Percentiles rank a stretch among this genome's conserved stretches.
These are phyloP conservation scores for Lepidochrysops patricia DNA, from an alignment of 2,888 invertebrate genomes.

Conservation along the genomic window DNA sequence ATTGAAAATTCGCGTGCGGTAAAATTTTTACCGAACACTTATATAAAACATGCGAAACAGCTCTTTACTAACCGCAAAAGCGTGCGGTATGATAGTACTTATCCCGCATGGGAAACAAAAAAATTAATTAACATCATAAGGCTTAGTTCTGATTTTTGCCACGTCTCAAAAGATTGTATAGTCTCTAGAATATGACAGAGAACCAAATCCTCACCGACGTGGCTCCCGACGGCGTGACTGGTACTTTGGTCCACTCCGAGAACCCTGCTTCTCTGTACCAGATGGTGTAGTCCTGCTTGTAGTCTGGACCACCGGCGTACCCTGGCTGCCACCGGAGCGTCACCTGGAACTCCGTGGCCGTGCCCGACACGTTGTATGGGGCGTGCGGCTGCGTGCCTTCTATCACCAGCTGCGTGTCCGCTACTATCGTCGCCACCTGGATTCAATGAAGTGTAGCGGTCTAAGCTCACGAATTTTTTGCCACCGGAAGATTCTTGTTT, in stretches of 20 bases:
- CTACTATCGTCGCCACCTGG: slow-evolving; percentile 92
- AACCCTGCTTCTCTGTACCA: slow-evolving; percentile 94
- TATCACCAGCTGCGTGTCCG: slow-evolving; percentile 90
- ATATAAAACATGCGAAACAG: no score
- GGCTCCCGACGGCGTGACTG: slow-evolving; percentile 93
- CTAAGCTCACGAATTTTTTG: no score
- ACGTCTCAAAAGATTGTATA: no score
- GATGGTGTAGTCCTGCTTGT: slow-evolving; percentile 95
- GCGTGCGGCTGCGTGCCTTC: slow-evolving; percentile 98
- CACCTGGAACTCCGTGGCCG: slow-evolving; percentile 91
- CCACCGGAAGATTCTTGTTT: neutral
- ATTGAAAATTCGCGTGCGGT: no score
- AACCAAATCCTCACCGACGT: slow-evolving; percentile 66
- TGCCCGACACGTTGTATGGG: slow-evolving; percentile 94
- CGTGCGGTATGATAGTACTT: no score
- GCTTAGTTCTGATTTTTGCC: no score
- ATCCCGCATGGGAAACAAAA: no score
- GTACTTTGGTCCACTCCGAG: slow-evolving; percentile 93
- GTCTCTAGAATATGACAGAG: neutral
- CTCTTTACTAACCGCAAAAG: no score
- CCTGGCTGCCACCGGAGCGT: slow-evolving; percentile 95
- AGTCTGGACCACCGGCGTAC: slow-evolving; percentile 95
- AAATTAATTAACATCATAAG: no score
- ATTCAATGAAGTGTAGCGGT: no score
- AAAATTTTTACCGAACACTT: no score